A percentile compares a stretch with the other conserved stretches of the same genome.
phyloP scores from a whole-genome alignment of 2,888 invertebrate species.

The Brenthis daphne region DNA sequence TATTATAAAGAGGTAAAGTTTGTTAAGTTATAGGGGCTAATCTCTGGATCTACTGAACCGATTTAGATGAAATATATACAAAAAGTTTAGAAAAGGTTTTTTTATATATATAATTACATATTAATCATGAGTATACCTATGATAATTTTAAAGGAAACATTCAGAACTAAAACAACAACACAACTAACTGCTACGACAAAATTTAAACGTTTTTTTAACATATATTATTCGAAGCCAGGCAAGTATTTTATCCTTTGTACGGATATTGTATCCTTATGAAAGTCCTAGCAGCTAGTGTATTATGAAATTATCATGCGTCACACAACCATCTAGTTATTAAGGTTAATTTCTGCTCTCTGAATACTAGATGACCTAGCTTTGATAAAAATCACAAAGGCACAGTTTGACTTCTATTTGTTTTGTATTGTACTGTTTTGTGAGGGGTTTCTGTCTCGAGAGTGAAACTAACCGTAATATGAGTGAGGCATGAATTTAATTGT shows the following conservation, averaged over 20 bases:
- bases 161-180: too few relatives aligned
- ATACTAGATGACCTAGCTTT: conserved; percentile 31
- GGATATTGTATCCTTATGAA: background rate
- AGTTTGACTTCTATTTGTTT: conserved; percentile 16
- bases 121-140: too few relatives aligned
- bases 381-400: conserved; percentile 17
- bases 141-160: too few relatives aligned
- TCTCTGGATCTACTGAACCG: too few relatives aligned
- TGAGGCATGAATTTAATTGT: background rate
- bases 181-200: too few relatives aligned
- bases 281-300: background rate
- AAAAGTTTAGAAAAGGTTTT: too few relatives aligned
- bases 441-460: conserved; percentile 6
- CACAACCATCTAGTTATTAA: conserved; percentile 22
- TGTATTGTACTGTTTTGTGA: conserved; percentile 1
- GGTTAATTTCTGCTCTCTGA: conserved; percentile 30
- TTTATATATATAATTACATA: too few relatives aligned
- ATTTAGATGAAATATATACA: too few relatives aligned
- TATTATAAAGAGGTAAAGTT: too few relatives aligned
- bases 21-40: too few relatives aligned
- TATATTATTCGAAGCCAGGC: too few relatives aligned
- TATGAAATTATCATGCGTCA: conserved; percentile 22
- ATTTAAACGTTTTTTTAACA: too few relatives aligned
- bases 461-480: background rate
- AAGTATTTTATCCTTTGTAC: background rate